Evolutionary conservation across 2,888 invertebrate species (phyloP).

Genomic region (Melinopterus prodromus): DNA sequence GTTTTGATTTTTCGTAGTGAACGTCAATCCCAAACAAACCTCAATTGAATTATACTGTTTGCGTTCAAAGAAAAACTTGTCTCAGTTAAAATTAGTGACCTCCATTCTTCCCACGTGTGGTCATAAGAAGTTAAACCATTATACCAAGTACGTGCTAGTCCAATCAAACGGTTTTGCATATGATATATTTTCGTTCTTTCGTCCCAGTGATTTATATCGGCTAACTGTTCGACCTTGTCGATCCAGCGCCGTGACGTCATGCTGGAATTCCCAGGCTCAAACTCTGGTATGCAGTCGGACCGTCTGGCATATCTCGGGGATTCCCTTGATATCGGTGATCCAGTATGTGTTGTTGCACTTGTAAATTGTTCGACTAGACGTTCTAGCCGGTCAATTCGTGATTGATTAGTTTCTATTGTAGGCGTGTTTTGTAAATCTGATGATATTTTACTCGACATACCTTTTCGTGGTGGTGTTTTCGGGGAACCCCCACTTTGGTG

Average conservation of each 20-base stretch:
- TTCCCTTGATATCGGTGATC: too few relatives aligned
- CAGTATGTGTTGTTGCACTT: too few relatives aligned
- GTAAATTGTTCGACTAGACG: too few relatives aligned
- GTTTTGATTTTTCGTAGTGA: too few relatives aligned
- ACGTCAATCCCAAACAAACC: too few relatives aligned
- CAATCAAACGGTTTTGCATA: conserved; percentile 26
- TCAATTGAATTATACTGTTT: too few relatives aligned
- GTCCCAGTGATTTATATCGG: conserved; percentile 40
- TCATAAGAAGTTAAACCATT: conserved; percentile 13
- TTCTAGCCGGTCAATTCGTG: too few relatives aligned
- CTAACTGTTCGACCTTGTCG: conserved; percentile 43
- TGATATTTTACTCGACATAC: not conserved
- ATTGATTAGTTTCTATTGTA: not conserved
- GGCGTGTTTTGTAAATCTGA: not conserved
- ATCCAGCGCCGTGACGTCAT: conserved; percentile 41
- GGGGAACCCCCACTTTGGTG: not conserved
- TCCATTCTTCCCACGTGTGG: conserved; percentile 31
- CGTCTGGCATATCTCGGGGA: too few relatives aligned
- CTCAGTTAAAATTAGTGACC: conserved; percentile 24
- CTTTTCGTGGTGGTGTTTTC: not conserved
- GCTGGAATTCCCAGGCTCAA: conserved; percentile 37
- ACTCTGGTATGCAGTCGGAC: conserved; percentile 40
- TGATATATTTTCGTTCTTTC: conserved; percentile 33
- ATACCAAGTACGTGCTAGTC: conserved; percentile 28
- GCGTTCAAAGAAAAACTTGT: too few relatives aligned